Conservation (phyloP, 2,888 invertebrate species). For the Lucinisca nassula region DNA sequence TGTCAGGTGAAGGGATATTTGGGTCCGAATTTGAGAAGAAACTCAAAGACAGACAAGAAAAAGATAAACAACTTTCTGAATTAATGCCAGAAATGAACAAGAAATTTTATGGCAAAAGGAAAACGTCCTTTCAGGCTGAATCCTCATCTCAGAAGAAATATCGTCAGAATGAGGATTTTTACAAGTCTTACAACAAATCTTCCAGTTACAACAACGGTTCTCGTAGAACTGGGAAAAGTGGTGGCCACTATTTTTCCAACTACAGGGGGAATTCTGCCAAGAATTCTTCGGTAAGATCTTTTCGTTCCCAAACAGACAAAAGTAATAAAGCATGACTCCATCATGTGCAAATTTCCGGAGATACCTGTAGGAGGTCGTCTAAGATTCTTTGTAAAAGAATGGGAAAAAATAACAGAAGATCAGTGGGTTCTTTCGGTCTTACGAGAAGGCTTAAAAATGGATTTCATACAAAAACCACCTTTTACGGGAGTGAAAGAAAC, state of each 20-base stretch:
- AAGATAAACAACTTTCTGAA: too few relatives aligned
- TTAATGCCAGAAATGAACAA: slow-evolving; percentile 2
- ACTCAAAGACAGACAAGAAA: slow-evolving; percentile 47
- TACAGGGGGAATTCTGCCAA: too few relatives aligned
- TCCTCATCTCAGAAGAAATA: not conserved
- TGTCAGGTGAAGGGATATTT: slow-evolving; percentile 41
- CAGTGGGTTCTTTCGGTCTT: not conserved
- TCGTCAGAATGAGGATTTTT: too few relatives aligned
- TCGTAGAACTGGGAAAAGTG: too few relatives aligned
- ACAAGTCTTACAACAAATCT: too few relatives aligned
- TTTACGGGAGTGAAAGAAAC: slow-evolving; percentile 37
- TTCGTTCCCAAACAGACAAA: not conserved
- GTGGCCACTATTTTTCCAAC: not conserved
- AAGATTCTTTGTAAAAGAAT: not conserved
- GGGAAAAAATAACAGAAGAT: slow-evolving; percentile 12
- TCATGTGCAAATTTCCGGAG: not conserved
- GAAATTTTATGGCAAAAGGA: not conserved
- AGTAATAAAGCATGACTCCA: not conserved
- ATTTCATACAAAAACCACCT: slow-evolving; percentile 6
- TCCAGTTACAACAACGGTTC: too few relatives aligned
- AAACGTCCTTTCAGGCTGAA: not conserved
- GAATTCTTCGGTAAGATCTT: too few relatives aligned
- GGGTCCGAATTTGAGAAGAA: slow-evolving; percentile 30
- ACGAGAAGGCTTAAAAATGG: not conserved
- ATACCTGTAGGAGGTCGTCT: not conserved